These are phyloP conservation scores for Agonopterix alstromeriana DNA, from an alignment of 2,888 invertebrate species.

Conservation along the genomic window DNA sequence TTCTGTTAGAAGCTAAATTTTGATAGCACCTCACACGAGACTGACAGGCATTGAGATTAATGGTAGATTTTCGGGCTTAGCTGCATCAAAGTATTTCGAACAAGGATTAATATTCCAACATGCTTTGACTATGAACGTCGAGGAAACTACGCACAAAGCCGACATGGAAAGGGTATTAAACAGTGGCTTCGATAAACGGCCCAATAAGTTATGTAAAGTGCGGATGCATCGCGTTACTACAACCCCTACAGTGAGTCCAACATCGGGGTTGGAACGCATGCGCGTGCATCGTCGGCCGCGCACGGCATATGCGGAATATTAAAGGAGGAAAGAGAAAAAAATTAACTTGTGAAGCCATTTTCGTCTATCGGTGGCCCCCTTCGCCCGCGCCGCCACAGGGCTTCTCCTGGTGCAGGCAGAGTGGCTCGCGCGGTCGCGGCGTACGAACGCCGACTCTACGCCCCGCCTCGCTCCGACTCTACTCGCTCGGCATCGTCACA, in stretches of 20 bases:
- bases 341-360: slow-evolving; percentile 77
- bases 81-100: slow-evolving; percentile 46
- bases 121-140: slow-evolving; percentile 30
- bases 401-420: slow-evolving; percentile 45
- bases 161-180: slow-evolving; percentile 71
- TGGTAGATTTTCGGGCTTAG: slow-evolving; percentile 37
- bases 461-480: slow-evolving; percentile 6
- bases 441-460: slow-evolving; percentile 37
- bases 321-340: slow-evolving; percentile 77
- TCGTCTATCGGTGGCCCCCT: slow-evolving; percentile 70
- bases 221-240: slow-evolving; percentile 73
- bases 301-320: slow-evolving; percentile 76
- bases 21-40: not conserved
- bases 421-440: slow-evolving; percentile 53
- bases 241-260: slow-evolving; percentile 48
- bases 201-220: slow-evolving; percentile 75
- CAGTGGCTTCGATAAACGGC: slow-evolving; percentile 70
- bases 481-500: slow-evolving; percentile 9
- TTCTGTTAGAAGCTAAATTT: not conserved
- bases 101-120: slow-evolving; percentile 58
- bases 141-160: slow-evolving; percentile 64
- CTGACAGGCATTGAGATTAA: slow-evolving; percentile 50
- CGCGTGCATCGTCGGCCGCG: slow-evolving; percentile 66
- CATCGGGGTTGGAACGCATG: slow-evolving; percentile 60
- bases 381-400: slow-evolving; percentile 59